A percentile compares a stretch with the other conserved stretches of the same genome.
Evolutionary conservation across 2,113 vertebrate genomes (phyloP).

Genomic region (Vicugna pacos): DNA sequence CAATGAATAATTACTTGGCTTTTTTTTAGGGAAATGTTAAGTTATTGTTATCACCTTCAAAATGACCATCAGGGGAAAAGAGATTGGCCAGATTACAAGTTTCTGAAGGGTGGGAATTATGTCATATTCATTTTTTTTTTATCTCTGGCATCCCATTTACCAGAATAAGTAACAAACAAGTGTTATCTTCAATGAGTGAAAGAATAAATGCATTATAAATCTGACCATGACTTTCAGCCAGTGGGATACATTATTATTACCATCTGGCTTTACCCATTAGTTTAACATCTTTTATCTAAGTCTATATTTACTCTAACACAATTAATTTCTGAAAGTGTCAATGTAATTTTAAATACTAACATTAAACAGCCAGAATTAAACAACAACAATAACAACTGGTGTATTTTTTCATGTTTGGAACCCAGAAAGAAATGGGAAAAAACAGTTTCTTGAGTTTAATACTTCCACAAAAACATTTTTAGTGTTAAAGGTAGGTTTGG

Average conservation of each 20-base stretch:
- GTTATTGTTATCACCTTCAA: constrained; percentile 31
- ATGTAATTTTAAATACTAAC: background rate
- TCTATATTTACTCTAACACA: background rate
- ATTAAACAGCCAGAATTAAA: constrained; percentile 24
- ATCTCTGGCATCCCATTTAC: background rate
- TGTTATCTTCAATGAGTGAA: background rate
- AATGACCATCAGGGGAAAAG: background rate
- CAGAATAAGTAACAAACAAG: background rate
- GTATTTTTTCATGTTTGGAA: background rate
- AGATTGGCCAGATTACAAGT: background rate
- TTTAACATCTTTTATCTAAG: constrained; percentile 7
- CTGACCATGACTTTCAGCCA: background rate
- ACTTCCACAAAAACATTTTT: background rate
- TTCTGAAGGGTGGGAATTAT: background rate
- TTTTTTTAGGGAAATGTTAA: background rate
- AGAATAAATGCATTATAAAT: background rate
- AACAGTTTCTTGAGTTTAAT: background rate
- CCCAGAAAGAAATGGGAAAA: background rate
- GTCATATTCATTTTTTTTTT: background rate
- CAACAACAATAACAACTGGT: background rate
- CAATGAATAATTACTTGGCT: background rate
- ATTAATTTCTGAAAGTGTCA: background rate
- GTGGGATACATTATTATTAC: background rate
- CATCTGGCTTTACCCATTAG: background rate
- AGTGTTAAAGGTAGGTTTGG: background rate